A percentile compares a stretch with the other conserved stretches of the same genome.
Conservation (phyloP, 1,140 invertebrate species). For the Heliconius hermathena region DNA sequence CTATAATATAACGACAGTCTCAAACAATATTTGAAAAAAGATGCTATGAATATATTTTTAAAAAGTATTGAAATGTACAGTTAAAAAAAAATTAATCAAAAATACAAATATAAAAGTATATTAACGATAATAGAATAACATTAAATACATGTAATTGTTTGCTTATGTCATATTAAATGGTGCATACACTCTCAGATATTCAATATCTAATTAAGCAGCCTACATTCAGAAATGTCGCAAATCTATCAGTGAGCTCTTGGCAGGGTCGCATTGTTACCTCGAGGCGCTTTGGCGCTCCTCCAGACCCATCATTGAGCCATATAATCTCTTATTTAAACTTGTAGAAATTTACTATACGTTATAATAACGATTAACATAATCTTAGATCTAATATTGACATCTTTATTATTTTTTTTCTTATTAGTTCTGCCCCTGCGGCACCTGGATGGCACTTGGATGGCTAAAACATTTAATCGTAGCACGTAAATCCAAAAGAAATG, state of each 20-base stretch:
- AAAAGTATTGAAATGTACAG: background rate
- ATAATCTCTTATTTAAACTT: constrained; percentile 24
- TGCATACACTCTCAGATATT: background rate
- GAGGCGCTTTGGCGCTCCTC: constrained; percentile 18
- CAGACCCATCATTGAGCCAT: constrained; percentile 20
- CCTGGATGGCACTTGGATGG: too few relatives aligned
- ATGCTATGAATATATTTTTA: background rate
- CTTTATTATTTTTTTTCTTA: background rate
- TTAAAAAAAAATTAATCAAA: background rate
- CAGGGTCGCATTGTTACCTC: constrained; percentile 22
- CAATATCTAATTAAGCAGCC: constrained; percentile 15
- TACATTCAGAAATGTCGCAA: constrained; percentile 22
- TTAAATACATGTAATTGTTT: background rate
- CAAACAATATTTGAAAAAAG: background rate
- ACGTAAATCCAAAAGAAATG: too few relatives aligned
- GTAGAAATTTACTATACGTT: background rate
- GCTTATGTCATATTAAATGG: background rate
- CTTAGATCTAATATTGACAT: background rate
- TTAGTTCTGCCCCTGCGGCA: too few relatives aligned
- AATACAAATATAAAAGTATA: too few relatives aligned
- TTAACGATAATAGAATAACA: too few relatives aligned
- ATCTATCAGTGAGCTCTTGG: constrained; percentile 27
- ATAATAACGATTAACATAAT: background rate
- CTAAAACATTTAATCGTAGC: too few relatives aligned
- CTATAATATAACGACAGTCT: background rate